Percentiles rank a stretch among this genome's conserved stretches.
These are phyloP conservation scores for Drosophila maculinotata DNA, from an alignment of 2,888 invertebrate genomes.

Conservation along the genomic window DNA sequence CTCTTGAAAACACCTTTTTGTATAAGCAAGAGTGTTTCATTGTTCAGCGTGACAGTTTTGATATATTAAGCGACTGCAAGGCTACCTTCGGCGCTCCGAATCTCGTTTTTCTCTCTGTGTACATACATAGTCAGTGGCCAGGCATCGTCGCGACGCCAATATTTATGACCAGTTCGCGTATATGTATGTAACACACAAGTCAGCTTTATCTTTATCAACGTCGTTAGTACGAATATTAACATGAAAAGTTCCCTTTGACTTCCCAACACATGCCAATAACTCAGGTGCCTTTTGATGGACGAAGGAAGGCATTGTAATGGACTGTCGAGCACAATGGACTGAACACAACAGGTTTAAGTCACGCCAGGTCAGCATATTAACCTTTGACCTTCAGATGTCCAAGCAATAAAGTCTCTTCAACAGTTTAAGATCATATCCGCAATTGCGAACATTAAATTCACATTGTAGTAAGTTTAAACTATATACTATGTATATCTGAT, in stretches of 20 bases:
- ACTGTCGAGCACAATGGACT: background rate
- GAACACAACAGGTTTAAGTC: constrained; percentile 2
- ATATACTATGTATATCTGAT: background rate
- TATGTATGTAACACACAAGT: constrained; percentile 13
- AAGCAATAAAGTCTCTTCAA: background rate
- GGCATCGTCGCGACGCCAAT: constrained; percentile 49
- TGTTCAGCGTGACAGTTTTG: background rate
- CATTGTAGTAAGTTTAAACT: background rate
- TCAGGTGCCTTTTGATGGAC: constrained; percentile 28
- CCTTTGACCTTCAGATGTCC: constrained; percentile 8
- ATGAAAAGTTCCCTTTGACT: constrained; percentile 16
- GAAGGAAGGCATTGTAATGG: constrained; percentile 2
- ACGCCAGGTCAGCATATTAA: background rate
- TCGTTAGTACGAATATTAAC: constrained; percentile 41
- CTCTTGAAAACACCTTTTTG: too few species aligned
- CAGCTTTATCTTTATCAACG: constrained; percentile 47
- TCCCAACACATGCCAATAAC: constrained; percentile 34
- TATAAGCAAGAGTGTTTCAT: too few species aligned
- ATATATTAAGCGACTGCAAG: too few species aligned
- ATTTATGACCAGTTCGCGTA: constrained; percentile 55
- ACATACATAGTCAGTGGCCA: constrained; percentile 2
- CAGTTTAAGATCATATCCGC: background rate
- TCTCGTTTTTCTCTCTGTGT: constrained; percentile 3
- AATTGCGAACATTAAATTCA: background rate
- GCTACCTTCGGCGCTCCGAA: too few species aligned